Base-by-base conservation (phyloP, 2,888 invertebrate genomes). In the Ophraella communa region DNA sequence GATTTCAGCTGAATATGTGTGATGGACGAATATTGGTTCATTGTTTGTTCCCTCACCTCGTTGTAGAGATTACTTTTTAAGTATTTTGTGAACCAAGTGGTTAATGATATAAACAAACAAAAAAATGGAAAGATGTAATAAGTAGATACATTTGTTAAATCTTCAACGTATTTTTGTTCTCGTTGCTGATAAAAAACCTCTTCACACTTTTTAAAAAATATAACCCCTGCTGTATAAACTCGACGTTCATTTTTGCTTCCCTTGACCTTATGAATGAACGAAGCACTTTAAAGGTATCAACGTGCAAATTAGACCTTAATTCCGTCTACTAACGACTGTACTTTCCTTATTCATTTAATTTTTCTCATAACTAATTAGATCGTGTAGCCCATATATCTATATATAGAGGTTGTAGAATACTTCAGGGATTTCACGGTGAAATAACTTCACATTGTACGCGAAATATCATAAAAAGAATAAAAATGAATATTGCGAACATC, bases 401-500 rank as follows among this genome's bases (percentile, higher is more conserved):
- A n/a, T n/a, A n/a, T n/a, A n/a, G n/a, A n/a, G n/a, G 49, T 51
- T 51, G 21, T 64, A 47, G 23, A 35, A 47, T 33, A 62, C 51
- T 62, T 57, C 51, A 51, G 47, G 39, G 47, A 45, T 64, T 63
- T 57, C 20, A 56, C 47, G 60, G 18, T 17, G 57, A 45, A 64
- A 56, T 55, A 58, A 62, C 47, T 62, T 52, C 39, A 42, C 66
- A 64, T 65, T 69, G 60, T 60, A 63, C 54, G 57, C 56, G 24
- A 21, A 44, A 59, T 52, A 64, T 52, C 45, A 17, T 47, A 67
- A 61, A 66, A 64, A 66, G 65, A 67, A 70, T 60, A 62, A 67
- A 67, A 64, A 62, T 55, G 54, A 55, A 49, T 59, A 64, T 64
- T 27, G 45, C 57, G 64, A 59, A 64, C 53, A 45, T 23, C 54